Base-by-base conservation (phyloP, 2,888 invertebrate genomes). In the Trissonchulus sp. region DNA sequence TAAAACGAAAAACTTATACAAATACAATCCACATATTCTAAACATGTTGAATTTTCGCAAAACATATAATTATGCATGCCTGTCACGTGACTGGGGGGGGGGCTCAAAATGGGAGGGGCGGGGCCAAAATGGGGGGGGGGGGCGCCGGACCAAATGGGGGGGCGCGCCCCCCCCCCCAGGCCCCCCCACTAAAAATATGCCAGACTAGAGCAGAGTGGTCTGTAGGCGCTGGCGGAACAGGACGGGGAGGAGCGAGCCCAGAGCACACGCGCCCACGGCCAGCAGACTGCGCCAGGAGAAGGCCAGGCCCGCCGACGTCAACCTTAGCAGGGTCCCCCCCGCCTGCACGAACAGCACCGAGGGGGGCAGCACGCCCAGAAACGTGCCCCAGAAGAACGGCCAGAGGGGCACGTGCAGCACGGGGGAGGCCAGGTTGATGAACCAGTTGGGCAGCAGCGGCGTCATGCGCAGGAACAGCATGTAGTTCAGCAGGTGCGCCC, bases 391-490 rank as follows among this genome's bases (percentile, higher is more conserved):
- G 78, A 93, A 93, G 87, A 99, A 99, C 77, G 94, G 93, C 78
- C 89, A 83, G 77, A 98, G 86, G 0, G 97, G 96, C 60, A 99
- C 97, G 80, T 95, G 94, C 81, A 99, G 92, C 60, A 99, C 93
- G 63, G 99, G 99, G 78, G 97, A 93, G 0, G 93, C 91, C 84
- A 99, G 89, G 87, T 97, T 97, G 79, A 97, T 97, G 85, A 99
- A 97, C 99, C 99, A 99, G 86, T 99, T 99, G 3, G 99, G 99
- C 81, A 99, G 88, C 84, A 99, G 91, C 74, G 99, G 99, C 35
- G 99, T 99, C 83, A 99, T 92, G 80, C 99, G 90, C 80, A 99
- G 88, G 86, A 99, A 99, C 83, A 99, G 89, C 81, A 99, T 93
- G 85, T 99, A 99, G 87, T 94, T 94, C 77, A 99, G 89, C 79